Percentiles rank a stretch among this genome's conserved stretches.
Conservation (phyloP, 2,113 vertebrate genomes). For the Erythrolamprus reginae region DNA sequence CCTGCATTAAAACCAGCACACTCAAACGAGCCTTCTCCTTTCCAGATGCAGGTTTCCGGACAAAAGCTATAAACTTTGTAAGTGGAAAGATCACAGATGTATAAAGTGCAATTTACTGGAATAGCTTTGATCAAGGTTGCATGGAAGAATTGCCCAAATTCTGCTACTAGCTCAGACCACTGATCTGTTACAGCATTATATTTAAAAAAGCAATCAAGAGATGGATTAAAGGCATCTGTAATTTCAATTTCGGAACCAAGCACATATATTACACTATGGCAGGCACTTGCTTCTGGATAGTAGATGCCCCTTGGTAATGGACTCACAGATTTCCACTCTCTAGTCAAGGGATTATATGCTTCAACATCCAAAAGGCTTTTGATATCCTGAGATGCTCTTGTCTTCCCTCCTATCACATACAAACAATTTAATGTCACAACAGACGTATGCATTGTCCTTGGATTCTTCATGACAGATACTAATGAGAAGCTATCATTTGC, state of each 20-base stretch:
- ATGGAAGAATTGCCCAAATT: conserved; percentile 95
- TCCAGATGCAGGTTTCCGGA: conserved; percentile 91
- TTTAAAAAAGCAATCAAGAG: conserved; percentile 91
- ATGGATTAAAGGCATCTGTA: conserved; percentile 92
- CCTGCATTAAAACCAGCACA: conserved; percentile 97
- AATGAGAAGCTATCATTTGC: conserved; percentile 75
- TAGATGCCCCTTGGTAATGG: conserved; percentile 87
- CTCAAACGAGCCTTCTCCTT: conserved; percentile 93
- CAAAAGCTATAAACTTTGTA: conserved; percentile 98
- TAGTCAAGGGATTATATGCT: conserved; percentile 82
- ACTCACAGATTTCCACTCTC: conserved; percentile 83
- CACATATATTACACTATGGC: conserved; percentile 85
- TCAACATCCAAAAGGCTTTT: conserved; percentile 87
- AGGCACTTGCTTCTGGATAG: conserved; percentile 90
- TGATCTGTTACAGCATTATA: conserved; percentile 87
- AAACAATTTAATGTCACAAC: conserved; percentile 80
- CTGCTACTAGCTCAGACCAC: conserved; percentile 92
- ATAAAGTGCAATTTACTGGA: conserved; percentile 82
- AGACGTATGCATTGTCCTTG: conserved; percentile 91
- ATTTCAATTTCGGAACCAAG: conserved; percentile 93
- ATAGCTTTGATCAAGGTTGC: conserved; percentile 93
- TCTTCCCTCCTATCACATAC: conserved; percentile 92
- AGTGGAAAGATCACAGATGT: conserved; percentile 95
- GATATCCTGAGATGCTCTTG: conserved; percentile 76
- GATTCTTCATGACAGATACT: conserved; percentile 82